Evolutionary conservation across 2,797 vertebrate genomes (phyloP), one percentile per base, ranked within the genome.

Genomic region (Eutrigla gurnardus): DNA sequence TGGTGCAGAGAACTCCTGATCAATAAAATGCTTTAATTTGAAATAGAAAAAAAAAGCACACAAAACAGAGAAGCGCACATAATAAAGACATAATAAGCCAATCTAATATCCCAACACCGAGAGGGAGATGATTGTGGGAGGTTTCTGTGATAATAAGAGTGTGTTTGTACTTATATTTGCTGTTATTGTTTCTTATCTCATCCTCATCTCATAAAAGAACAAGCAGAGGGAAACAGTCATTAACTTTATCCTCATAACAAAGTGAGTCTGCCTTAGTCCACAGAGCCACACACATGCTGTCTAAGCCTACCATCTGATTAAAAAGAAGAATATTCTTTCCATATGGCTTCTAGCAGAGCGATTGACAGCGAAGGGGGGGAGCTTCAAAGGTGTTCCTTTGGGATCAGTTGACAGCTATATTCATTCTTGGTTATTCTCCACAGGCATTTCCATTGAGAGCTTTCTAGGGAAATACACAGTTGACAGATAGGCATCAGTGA

Each of bases 381-480:
- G 86, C 70, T 86, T 80, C 65, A 71, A 61, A 81, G 75, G 43
- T 71, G 45, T 65, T 86, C 87, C 84, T 73, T 37, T 32, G 85
- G 79, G 88, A 88, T 43, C 64, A 63, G 74, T 81, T 91, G 92
- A 91, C 90, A 91, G 90, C 75, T 89, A 78, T 85, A 88, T 89
- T 89, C 82, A 81, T 77, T 86, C 73, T 74, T 77, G 59, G 66
- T 78, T 86, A 74, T 84, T 81, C 83, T 87, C 84, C 63, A 50
- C 57, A 69, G 82, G 65, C 76, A 58, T 80, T 83, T 86, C 58
- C 46, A 78, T 39, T 65, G 75, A 83, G 66, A 62, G 60, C 83
- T 85, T 89, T 86, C 80, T 2, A 33, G 71, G 83, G 80, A 82
- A 88, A 87, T 75, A 63, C 75, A 75, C 68, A 61, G 74, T 75